Percentiles rank a stretch among this genome's conserved stretches.
phyloP scores from a whole-genome alignment of 2,888 invertebrate genomes.

The Achlya flavicornis region DNA sequence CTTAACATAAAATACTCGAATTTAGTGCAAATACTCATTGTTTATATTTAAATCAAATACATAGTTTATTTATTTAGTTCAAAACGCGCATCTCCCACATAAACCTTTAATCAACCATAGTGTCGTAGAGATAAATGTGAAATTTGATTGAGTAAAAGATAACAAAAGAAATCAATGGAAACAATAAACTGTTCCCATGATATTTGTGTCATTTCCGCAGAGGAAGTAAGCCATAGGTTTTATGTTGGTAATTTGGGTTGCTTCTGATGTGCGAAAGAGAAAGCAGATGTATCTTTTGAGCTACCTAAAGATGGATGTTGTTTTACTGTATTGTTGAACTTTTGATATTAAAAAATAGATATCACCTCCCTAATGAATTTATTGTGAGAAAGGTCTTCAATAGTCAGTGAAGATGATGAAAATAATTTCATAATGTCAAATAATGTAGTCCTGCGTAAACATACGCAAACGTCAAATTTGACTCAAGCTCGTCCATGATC shows the following conservation, averaged over 20 bases:
- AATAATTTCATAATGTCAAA: too few species aligned
- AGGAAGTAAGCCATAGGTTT: slow-evolving; percentile 6
- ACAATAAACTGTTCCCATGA: slow-evolving; percentile 1
- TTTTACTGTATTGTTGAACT: too few species aligned
- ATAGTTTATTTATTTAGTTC: too few species aligned
- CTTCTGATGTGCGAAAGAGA: not conserved
- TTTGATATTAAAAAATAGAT: too few species aligned
- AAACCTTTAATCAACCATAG: not conserved
- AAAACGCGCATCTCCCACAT: not conserved
- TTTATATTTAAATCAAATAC: too few species aligned
- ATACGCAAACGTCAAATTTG: too few species aligned
- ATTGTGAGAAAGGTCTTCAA: too few species aligned
- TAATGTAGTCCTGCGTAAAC: too few species aligned
- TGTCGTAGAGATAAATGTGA: not conserved
- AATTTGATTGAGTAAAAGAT: not conserved
- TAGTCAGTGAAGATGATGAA: too few species aligned
- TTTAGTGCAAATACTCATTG: not conserved
- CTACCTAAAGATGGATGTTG: not conserved
- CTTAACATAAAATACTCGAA: not conserved
- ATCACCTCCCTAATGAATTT: too few species aligned
- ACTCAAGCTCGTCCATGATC: too few species aligned
- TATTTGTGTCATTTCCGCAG: slow-evolving; percentile 6
- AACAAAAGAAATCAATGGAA: slow-evolving; percentile 11
- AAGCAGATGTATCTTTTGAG: not conserved
- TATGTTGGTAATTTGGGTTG: slow-evolving; percentile 1